These are phyloP conservation scores for Lacerta agilis DNA, from an alignment of 2,797 vertebrate species.

Conservation along the genomic window DNA sequence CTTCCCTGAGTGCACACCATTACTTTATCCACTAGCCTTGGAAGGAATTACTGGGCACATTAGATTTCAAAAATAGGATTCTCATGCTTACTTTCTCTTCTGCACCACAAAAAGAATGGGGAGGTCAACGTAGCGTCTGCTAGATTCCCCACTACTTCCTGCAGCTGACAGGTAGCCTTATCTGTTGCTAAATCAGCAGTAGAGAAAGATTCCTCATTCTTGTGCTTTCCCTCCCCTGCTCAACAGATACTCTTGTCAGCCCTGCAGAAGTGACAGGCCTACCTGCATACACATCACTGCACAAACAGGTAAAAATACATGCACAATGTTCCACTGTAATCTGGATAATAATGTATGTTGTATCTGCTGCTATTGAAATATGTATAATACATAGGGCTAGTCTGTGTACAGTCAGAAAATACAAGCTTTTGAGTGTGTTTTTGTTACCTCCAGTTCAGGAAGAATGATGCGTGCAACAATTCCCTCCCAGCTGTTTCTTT, in stretches of 20 bases:
- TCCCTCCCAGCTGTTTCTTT: constrained; percentile 90
- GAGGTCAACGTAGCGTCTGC: neutral
- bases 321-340: neutral
- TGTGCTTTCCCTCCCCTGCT: constrained; percentile 28
- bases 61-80: no score
- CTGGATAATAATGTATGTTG: neutral
- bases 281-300: constrained; percentile 67
- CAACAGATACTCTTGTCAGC: constrained; percentile 86
- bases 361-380: neutral
- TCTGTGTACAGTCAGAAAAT: neutral
- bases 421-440: no score
- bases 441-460: constrained; percentile 83
- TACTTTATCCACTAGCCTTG: neutral
- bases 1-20: neutral
- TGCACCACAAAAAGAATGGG: neutral
- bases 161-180: neutral
- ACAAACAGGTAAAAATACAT: neutral
- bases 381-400: neutral
- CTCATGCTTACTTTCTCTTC: neutral
- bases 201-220: neutral
- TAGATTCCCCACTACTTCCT: rapidly evolving
- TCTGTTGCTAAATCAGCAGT: neutral
- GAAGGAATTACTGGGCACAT: neutral
- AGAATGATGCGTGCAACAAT: constrained; percentile 78
- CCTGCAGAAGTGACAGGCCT: constrained; percentile 88